phyloP scores from a whole-genome alignment of 2,797 vertebrate genomes.

The Aphelocoma californica region DNA sequence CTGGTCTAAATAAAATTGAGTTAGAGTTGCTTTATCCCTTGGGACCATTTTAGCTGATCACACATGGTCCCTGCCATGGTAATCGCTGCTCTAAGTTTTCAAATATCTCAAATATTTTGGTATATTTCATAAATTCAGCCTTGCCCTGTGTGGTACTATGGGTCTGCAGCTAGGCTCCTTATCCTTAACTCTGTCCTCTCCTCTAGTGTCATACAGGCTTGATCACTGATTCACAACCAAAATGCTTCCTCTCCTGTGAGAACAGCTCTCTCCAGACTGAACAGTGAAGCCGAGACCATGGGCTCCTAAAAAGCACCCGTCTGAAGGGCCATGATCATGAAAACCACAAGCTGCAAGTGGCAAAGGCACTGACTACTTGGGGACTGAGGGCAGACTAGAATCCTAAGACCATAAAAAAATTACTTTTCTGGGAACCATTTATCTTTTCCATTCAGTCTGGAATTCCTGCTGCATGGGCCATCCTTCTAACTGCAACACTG shows the following conservation, averaged over 20 bases:
- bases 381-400: not conserved
- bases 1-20: not conserved
- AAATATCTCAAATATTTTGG: not conserved
- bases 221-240: not conserved
- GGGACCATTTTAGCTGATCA: not conserved
- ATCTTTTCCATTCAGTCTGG: not conserved
- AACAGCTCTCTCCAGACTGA: not conserved
- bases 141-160: not conserved
- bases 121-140: not conserved
- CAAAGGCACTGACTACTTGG: not conserved
- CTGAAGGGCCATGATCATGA: not conserved
- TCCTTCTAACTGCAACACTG: not conserved
- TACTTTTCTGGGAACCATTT: not conserved
- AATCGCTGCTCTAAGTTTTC: not conserved
- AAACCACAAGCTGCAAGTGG: not conserved
- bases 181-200: not conserved
- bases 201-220: not conserved
- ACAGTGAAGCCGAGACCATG: not conserved
- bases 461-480: not conserved
- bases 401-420: not conserved
- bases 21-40: not conserved
- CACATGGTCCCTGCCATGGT: not conserved
- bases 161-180: not conserved
- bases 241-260: not conserved
- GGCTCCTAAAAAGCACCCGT: not conserved